Base-by-base conservation (phyloP, 2,797 vertebrate genomes). In the Phalloptychus januarius region DNA sequence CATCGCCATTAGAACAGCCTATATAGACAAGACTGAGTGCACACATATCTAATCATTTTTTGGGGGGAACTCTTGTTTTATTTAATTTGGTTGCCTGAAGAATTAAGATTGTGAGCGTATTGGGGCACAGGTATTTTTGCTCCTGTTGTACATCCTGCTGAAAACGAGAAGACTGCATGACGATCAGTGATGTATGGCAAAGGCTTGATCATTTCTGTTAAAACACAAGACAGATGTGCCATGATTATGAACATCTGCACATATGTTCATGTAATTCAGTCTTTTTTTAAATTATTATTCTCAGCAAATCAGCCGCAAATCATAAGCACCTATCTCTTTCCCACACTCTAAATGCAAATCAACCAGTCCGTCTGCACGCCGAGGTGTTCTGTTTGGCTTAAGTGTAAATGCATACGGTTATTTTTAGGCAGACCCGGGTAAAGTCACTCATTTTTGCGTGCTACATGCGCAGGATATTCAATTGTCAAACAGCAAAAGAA, bases 391-490 rank as follows among this genome's bases (percentile, higher is more conserved):
- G 72, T 85, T 91, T 84, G 86, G 74, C 82, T 90, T 79, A 79
- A 79, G 85, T 89, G 87, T 83, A 87, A 92, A 89, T 87, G 83
- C 79, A 88, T 45, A 76, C 0, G 72, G 83, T 89, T 92, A 93
- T 93, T 93, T 89, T 86, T 90, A 91, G 87, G 85, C 81, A 85
- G 73, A 85, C 83, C 74, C 52, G 69, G 75, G 79, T 88, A 81
- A 75, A 40, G 81, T 84, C 74, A 25, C 20, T 88, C 77, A 52
- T 83, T 65, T 75, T 18, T 75, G 2, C 84, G 81, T 58, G 28
- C 42, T 78, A 75, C 95, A 92, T 83, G 79, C 91, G 94, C 71
- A 79, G 84, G 85, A 82, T 83, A 94, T 91, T 61, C 6, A 71
- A 83, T 71, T 20, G 78, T 85, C 80, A 76, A 74, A 75, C 80